A percentile compares a stretch with the other conserved stretches of the same genome.
phyloP scores from a whole-genome alignment of 2,888 invertebrate genomes.

The Polietes domitor region DNA sequence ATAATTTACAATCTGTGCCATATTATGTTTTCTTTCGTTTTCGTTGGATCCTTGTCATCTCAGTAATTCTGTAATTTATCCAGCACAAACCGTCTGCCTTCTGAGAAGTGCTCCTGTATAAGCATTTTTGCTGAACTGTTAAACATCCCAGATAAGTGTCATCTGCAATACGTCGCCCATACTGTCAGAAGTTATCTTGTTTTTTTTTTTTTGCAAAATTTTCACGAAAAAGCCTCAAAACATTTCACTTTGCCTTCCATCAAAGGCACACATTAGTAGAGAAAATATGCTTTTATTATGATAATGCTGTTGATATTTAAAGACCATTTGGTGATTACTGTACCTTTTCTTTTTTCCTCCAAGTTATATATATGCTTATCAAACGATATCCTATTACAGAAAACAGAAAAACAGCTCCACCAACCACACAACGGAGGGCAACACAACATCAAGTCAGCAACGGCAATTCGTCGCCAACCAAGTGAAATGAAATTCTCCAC shows the following conservation, averaged over 20 bases:
- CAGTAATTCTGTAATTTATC: too few relatives aligned
- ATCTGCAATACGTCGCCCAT: too few relatives aligned
- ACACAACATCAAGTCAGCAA: not conserved
- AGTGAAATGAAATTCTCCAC: slow-evolving; percentile 35
- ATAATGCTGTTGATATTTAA: slow-evolving; percentile 5
- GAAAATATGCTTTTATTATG: not conserved
- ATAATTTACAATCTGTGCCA: too few relatives aligned
- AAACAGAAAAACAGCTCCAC: slow-evolving; percentile 16
- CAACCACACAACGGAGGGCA: not conserved
- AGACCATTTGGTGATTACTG: slow-evolving; percentile 29
- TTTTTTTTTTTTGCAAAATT: too few relatives aligned
- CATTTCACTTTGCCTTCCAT: not conserved
- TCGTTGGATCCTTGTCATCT: too few relatives aligned
- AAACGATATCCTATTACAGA: slow-evolving; percentile 53
- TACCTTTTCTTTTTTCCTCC: slow-evolving; percentile 23
- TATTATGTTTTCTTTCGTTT: too few relatives aligned
- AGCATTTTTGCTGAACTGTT: too few relatives aligned
- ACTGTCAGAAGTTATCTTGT: too few relatives aligned
- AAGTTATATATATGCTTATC: slow-evolving; percentile 17
- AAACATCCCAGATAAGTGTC: too few relatives aligned
- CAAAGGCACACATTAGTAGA: not conserved
- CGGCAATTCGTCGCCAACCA: slow-evolving; percentile 8
- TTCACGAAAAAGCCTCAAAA: not conserved
- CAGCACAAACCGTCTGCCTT: too few relatives aligned
- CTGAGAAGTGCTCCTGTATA: too few relatives aligned